Conservation (phyloP, 2,797 vertebrate species). For the Melanotaenia parkinsoni region DNA sequence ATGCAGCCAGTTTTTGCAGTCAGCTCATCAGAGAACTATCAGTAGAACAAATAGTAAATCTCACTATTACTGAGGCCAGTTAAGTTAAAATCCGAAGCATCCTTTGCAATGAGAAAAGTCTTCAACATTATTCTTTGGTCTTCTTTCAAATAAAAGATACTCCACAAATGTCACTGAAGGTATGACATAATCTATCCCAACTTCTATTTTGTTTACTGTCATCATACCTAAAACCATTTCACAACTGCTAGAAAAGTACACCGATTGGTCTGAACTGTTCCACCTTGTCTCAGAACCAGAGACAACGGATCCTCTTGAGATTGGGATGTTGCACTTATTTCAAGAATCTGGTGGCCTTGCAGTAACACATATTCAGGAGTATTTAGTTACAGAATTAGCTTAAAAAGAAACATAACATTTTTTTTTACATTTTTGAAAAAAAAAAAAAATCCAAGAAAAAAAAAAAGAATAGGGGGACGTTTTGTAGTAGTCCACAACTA, state of each 20-base stretch:
- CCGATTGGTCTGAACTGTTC: background rate
- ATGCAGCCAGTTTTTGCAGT: background rate
- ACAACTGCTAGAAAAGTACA: background rate
- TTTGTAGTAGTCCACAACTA: conserved; percentile 31
- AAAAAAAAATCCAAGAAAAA: background rate
- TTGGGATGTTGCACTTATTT: background rate
- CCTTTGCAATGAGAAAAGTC: background rate
- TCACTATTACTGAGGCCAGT: background rate
- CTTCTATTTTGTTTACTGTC: background rate
- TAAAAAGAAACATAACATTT: no score
- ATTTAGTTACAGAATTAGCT: conserved; percentile 1
- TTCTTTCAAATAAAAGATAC: background rate
- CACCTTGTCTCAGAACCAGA: background rate
- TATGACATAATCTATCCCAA: background rate
- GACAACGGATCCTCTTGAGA: background rate
- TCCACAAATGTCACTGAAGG: background rate
- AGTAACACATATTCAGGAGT: background rate
- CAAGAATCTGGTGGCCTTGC: background rate
- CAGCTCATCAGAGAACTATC: background rate
- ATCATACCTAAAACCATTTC: background rate
- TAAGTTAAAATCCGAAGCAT: no score
- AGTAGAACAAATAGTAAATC: background rate
- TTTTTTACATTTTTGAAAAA: no score
- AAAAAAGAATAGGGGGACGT: conserved; percentile 46
- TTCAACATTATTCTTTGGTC: background rate